phyloP scores from a whole-genome alignment of 2,888 invertebrate species.

The Drosophila meridionalis region DNA sequence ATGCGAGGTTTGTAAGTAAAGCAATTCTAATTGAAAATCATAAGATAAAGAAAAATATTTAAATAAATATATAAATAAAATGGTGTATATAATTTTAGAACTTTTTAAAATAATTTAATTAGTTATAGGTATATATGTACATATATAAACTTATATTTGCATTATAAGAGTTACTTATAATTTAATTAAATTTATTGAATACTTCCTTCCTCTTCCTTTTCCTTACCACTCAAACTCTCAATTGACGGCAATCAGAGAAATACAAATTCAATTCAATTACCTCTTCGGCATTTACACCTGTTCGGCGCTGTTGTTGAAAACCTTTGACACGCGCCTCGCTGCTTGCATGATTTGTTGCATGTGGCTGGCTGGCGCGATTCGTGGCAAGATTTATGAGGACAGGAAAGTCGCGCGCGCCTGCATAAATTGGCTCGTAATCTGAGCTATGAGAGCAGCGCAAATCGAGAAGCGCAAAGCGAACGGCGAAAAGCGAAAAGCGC shows the following conservation, averaged over 20 bases:
- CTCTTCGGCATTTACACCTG: neutral
- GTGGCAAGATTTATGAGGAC: conserved; percentile 71
- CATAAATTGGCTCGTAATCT: conserved; percentile 77
- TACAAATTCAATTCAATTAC: neutral
- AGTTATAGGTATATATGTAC: too few relatives aligned
- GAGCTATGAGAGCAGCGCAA: conserved; percentile 35
- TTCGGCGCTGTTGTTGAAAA: neutral
- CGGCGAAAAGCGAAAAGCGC: conserved; percentile 44
- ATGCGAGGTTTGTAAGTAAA: conserved; percentile 48
- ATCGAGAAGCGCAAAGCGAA: conserved; percentile 39
- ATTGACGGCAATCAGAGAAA: neutral
- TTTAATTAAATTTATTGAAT: neutral
- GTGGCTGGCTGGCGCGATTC: conserved; percentile 44
- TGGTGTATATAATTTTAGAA: too few relatives aligned
- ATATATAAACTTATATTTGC: too few relatives aligned
- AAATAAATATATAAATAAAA: neutral
- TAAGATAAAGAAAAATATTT: neutral
- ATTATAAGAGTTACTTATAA: too few relatives aligned
- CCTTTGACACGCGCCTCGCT: conserved; percentile 27
- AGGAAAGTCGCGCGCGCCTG: conserved; percentile 60
- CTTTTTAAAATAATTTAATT: too few relatives aligned
- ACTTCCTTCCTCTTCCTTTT: neutral
- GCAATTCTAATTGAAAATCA: neutral
- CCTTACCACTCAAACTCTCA: neutral
- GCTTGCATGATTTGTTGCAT: conserved; percentile 69